phyloP scores from a whole-genome alignment of 1,140 invertebrate genomes.

The Drosophila sp. region DNA sequence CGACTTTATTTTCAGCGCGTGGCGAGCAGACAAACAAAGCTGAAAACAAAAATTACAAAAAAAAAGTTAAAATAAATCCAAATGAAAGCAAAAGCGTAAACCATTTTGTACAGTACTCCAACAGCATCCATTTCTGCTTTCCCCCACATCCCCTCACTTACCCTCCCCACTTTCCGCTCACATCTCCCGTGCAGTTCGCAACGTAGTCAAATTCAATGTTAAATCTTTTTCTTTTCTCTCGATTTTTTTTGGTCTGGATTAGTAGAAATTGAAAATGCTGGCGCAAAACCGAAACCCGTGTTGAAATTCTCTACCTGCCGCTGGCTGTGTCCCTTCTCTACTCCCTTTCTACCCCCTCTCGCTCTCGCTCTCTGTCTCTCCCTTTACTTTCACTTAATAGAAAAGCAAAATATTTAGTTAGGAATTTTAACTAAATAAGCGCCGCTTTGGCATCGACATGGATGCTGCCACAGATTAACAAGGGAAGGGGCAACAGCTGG shows the following conservation, averaged over 20 bases:
- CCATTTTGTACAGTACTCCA: conserved; percentile 39
- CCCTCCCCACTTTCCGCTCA: neutral
- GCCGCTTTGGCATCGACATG: conserved; percentile 14
- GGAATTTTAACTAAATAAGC: conserved; percentile 60
- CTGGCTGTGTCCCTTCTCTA: no score
- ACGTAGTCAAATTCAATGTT: conserved; percentile 61
- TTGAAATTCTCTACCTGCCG: neutral
- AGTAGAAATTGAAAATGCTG: conserved; percentile 69
- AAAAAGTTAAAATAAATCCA: conserved; percentile 37
- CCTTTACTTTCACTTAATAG: conserved; percentile 50
- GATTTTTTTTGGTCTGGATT: conserved; percentile 47
- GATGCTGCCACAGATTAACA: conserved; percentile 16
- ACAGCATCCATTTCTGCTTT: conserved; percentile 6
- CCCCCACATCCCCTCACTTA: neutral
- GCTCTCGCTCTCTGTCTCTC: neutral
- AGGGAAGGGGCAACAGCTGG: neutral
- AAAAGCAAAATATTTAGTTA: conserved; percentile 75
- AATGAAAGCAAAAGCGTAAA: conserved; percentile 38
- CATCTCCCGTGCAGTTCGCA: conserved; percentile 22
- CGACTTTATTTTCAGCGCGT: conserved; percentile 39
- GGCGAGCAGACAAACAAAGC: conserved; percentile 44
- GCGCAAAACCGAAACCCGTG: conserved; percentile 14
- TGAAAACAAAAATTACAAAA: conserved; percentile 25
- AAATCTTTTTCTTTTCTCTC: conserved; percentile 48
- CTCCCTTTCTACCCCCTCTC: neutral